Conservation (phyloP, 2,113 vertebrate species). For the Nothobranchius furzeri region DNA sequence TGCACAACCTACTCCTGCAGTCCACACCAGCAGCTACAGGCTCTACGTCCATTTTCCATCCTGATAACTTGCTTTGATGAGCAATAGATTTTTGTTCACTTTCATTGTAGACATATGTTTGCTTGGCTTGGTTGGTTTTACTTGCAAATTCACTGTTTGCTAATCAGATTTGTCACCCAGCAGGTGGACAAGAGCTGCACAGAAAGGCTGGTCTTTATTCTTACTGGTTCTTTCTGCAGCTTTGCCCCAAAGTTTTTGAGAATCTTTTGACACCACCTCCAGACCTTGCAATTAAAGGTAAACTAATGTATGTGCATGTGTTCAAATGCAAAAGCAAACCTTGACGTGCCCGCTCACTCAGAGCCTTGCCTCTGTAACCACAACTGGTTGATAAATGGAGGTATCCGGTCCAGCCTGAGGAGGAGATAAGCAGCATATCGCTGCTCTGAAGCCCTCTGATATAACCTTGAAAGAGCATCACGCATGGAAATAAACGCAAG, state of each 20-base stretch:
- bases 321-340: slow-evolving; percentile 68
- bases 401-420: slow-evolving; percentile 56
- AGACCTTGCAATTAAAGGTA: slow-evolving; percentile 54
- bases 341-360: slow-evolving; percentile 44
- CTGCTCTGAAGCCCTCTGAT: slow-evolving; percentile 44
- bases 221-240: slow-evolving; percentile 2
- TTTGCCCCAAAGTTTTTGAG: slow-evolving; percentile 6
- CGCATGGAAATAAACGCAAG: slow-evolving; percentile 66
- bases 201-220: slow-evolving; percentile 1
- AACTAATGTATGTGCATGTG: slow-evolving; percentile 66
- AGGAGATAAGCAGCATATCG: slow-evolving; percentile 71
- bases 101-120: not conserved
- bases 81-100: not conserved
- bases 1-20: slow-evolving; percentile 33
- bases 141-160: not conserved
- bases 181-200: not conserved
- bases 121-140: not conserved
- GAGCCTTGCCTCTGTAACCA: slow-evolving; percentile 59
- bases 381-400: slow-evolving; percentile 73
- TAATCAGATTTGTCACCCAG: slow-evolving; percentile 4
- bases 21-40: slow-evolving; percentile 26
- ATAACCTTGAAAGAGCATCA: slow-evolving; percentile 72
- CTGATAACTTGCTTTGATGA: slow-evolving; percentile 6
- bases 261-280: slow-evolving; percentile 14
- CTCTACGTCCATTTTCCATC: slow-evolving; percentile 9